Percentiles rank a stretch among this genome's conserved stretches.
phyloP scores from a whole-genome alignment of 92 coral and sea anemone genomes.

The Nematostella vectensis region DNA sequence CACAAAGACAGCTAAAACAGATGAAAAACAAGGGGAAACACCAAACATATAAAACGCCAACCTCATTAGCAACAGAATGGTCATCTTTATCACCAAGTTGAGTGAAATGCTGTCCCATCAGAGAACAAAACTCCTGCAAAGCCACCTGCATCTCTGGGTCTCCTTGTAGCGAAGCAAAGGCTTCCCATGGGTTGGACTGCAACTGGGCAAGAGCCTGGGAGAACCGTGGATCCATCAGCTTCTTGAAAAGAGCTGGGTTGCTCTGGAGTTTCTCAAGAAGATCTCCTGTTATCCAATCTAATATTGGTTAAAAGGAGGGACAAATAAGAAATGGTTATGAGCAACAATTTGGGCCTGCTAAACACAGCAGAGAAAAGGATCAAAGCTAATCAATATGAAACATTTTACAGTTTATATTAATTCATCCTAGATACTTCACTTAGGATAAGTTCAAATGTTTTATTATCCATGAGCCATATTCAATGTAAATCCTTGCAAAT shows the following conservation, averaged over 20 bases:
- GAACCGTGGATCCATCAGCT: constrained; percentile 64
- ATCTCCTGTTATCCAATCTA: constrained; percentile 78
- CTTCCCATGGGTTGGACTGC: constrained; percentile 54
- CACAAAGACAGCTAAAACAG: no score
- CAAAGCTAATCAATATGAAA: background rate
- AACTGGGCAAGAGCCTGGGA: constrained; percentile 55
- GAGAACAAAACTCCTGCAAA: constrained; percentile 52
- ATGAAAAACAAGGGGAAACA: no score
- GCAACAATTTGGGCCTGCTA: background rate
- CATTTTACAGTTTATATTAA: background rate
- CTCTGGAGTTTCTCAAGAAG: constrained; percentile 53
- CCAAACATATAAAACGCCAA: no score
- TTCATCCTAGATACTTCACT: no score
- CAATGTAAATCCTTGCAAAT: no score
- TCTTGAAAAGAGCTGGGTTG: constrained; percentile 52
- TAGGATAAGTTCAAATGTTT: no score
- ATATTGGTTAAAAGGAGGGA: constrained; percentile 1
- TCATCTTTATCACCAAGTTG: constrained; percentile 41
- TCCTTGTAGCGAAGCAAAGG: constrained; percentile 34
- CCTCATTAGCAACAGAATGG: background rate
- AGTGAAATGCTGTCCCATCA: constrained; percentile 75
- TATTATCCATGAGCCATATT: no score
- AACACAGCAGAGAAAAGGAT: background rate
- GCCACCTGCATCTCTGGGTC: constrained; percentile 64
- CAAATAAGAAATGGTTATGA: no score